Base-by-base conservation (phyloP, 2,888 invertebrate species). In the Sycophila texana region DNA sequence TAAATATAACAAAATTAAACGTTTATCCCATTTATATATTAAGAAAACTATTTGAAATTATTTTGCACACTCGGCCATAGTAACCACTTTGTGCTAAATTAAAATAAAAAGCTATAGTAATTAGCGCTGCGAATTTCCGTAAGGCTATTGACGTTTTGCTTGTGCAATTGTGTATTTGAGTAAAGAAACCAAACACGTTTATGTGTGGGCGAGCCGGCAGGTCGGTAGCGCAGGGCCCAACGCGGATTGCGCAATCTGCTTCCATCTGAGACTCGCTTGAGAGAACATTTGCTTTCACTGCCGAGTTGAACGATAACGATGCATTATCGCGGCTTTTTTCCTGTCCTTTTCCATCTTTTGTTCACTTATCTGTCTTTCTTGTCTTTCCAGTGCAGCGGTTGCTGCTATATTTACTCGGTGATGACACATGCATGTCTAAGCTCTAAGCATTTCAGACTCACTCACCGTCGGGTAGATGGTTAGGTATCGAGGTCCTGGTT, bases 381-480 rank as follows among this genome's bases (percentile, higher is more conserved):
- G 22, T 73, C 20, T 51, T 7, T n/a, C 57, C 20, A 22, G 22
- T 58, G 58, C 22, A 16, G 30, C 61, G 61, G 58, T 22, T 61
- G 30, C 22, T 73, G 49, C 20, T 66, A 39, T 68, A 58, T 47
- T 39, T 63, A 47, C 30, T 57, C 12, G 30, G 4, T 70, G 47
- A 60, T 22, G 20, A 77, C 22, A 55, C 57, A 74, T 74, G 77
- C 66, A 66, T 66, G 55, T 79, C 22, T 16, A 81, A 74, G 70
- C 60, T 65, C 20, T 55, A 71, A 77, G 77, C 77, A n/a, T 73
- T 80, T 68, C 39, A 74, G 74, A 71, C 58, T 70, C 55, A 87
- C 89, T 89, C 81, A 89, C 89, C 86, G 87, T 88, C 86, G 83
- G 85, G 84, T 86, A 89, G 80, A 82, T 82, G 80, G 58, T 83